Evolutionary conservation across 2,113 vertebrate genomes (phyloP).

Genomic region (Percina caprodes): DNA sequence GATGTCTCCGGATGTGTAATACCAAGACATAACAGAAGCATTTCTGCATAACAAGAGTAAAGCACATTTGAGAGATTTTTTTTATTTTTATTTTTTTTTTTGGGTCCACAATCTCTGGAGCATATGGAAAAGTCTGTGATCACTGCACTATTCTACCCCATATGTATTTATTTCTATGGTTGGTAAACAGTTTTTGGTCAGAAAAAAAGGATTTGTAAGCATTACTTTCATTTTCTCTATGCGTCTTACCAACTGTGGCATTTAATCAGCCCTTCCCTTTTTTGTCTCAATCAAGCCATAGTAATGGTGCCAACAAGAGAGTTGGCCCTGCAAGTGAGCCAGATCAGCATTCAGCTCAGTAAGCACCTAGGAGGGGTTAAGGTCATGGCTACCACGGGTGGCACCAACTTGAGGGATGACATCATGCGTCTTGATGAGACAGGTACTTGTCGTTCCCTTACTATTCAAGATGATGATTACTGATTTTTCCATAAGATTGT

Average conservation of each 20-base stretch:
- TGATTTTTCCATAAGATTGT: not conserved
- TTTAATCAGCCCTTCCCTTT: conserved; percentile 29
- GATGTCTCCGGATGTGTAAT: not conserved
- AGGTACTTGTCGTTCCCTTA: conserved; percentile 46
- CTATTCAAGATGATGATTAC: not conserved
- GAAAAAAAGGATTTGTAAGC: not conserved
- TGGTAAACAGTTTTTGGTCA: not conserved
- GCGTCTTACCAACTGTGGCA: conserved; percentile 26
- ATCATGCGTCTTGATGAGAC: conserved; percentile 84
- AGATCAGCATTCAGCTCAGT: conserved; percentile 82
- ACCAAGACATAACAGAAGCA: too few species aligned
- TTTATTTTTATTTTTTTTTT: too few species aligned
- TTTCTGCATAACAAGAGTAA: not conserved
- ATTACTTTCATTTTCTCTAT: conserved; percentile 9
- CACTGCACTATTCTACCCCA: not conserved
- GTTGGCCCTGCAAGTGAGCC: conserved; percentile 82
- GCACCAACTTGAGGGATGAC: conserved; percentile 82
- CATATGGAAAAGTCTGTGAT: not conserved
- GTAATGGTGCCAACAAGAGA: conserved; percentile 83
- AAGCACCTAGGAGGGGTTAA: conserved; percentile 83
- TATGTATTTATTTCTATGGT: not conserved
- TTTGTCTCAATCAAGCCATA: conserved; percentile 66
- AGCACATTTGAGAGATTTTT: not conserved
- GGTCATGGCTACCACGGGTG: conserved; percentile 82
- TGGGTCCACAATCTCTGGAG: not conserved